Conservation (phyloP, 2,113 vertebrate genomes). For the Neodontobutis hainanensis region DNA sequence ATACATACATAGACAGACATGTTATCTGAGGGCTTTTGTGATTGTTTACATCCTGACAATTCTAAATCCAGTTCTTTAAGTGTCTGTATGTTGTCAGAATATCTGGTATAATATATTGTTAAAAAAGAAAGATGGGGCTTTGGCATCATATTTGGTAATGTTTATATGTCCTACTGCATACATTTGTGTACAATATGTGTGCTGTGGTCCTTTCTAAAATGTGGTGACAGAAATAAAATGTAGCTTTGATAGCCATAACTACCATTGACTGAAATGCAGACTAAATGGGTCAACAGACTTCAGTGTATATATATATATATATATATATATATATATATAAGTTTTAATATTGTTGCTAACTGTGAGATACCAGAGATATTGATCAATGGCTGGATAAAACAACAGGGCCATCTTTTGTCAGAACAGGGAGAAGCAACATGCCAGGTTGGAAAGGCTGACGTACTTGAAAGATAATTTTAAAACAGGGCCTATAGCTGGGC, state of each 20-base stretch:
- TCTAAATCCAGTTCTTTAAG: too few relatives aligned
- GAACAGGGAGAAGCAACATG: constrained; percentile 61
- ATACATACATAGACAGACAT: neutral
- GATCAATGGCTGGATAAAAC: constrained; percentile 11
- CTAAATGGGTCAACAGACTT: too few relatives aligned
- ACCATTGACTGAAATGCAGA: neutral
- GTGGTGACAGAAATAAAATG: neutral
- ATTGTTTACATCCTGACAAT: neutral
- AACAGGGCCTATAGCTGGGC: constrained; percentile 27
- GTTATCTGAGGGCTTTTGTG: neutral
- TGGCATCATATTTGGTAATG: too few relatives aligned
- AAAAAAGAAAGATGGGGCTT: neutral
- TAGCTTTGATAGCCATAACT: neutral
- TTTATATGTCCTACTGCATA: neutral
- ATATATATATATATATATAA: too few relatives aligned
- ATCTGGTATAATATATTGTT: too few relatives aligned
- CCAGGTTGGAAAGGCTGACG: constrained; percentile 41
- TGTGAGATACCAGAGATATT: neutral
- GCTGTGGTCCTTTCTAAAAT: neutral
- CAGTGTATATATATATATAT: too few relatives aligned
- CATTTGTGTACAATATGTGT: neutral
- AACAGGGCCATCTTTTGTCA: constrained; percentile 42
- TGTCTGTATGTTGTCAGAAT: too few relatives aligned
- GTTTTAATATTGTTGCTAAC: too few relatives aligned
- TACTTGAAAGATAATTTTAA: constrained; percentile 58